These are phyloP conservation scores for Pteronotus mesoamericanus DNA, from an alignment of 2,797 vertebrate species.

Conservation along the genomic window DNA sequence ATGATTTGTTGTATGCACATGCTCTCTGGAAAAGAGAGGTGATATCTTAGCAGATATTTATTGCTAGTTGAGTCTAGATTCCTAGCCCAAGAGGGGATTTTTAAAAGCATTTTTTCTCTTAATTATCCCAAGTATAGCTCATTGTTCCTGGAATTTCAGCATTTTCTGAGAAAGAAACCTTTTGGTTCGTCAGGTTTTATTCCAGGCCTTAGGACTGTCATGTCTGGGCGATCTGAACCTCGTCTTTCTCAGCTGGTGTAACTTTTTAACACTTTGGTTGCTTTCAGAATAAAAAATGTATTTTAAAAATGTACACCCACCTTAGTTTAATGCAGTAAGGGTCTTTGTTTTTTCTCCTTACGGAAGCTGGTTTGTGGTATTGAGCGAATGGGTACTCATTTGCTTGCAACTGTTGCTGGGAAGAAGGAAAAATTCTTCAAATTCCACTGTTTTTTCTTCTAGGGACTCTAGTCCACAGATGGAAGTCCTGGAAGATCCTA, in stretches of 20 bases:
- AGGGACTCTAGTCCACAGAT: neutral
- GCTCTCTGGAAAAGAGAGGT: neutral
- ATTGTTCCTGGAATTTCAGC: slow-evolving; percentile 27
- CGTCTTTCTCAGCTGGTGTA: neutral
- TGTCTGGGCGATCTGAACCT: neutral
- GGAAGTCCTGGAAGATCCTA: slow-evolving; percentile 47
- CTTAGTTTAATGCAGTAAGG: neutral
- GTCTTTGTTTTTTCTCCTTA: neutral
- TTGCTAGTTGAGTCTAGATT: neutral
- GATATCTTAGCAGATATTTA: neutral
- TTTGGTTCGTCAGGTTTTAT: slow-evolving; percentile 25
- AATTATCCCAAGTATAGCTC: neutral
- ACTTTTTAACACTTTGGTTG: neutral
- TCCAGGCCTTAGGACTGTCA: neutral
- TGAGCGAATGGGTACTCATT: neutral
- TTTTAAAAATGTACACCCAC: neutral
- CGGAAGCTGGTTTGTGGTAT: neutral
- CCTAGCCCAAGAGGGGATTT: neutral
- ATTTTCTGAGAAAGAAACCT: neutral
- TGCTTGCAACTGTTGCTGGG: neutral
- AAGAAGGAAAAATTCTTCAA: slow-evolving; percentile 37
- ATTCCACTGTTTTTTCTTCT: slow-evolving; percentile 32
- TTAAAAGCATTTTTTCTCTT: neutral
- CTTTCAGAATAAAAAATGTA: neutral
- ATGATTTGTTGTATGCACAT: neutral